Evolutionary conservation across 1,140 invertebrate species (phyloP).

Genomic region (Camponotus floridanus): DNA sequence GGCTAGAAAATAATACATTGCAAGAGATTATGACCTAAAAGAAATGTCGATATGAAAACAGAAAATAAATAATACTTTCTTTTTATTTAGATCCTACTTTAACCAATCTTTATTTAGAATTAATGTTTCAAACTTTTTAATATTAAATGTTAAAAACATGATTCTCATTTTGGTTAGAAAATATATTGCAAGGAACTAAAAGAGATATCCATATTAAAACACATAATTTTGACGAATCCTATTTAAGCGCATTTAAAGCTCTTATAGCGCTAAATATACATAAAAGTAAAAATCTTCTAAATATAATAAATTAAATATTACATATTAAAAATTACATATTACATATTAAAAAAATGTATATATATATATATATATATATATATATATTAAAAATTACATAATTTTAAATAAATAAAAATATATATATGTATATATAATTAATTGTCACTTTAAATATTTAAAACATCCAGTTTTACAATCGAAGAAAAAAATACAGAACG

Average conservation of each 20-base stretch:
- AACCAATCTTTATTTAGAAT: not conserved
- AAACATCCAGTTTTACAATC: slow-evolving; percentile 57
- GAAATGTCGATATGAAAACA: not conserved
- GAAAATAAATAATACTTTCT: not conserved
- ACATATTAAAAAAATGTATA: too few species aligned
- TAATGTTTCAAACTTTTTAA: not conserved
- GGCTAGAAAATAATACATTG: not conserved
- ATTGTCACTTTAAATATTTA: slow-evolving; percentile 27
- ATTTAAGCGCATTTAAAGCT: too few species aligned
- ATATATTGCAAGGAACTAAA: not conserved
- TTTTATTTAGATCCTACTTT: not conserved
- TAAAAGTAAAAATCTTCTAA: not conserved
- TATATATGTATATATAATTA: not conserved
- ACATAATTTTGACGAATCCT: not conserved
- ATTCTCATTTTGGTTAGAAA: not conserved
- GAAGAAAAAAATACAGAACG: slow-evolving; percentile 59
- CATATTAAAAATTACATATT: too few species aligned
- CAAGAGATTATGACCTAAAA: not conserved
- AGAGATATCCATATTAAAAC: not conserved
- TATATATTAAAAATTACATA: too few species aligned
- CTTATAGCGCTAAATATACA: not conserved
- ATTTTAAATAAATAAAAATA: too few species aligned
- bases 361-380: too few species aligned
- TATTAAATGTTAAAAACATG: not conserved
- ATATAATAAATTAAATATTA: too few species aligned